Conservation (phyloP, 2,113 vertebrate species). For the Mus spicilegus region DNA sequence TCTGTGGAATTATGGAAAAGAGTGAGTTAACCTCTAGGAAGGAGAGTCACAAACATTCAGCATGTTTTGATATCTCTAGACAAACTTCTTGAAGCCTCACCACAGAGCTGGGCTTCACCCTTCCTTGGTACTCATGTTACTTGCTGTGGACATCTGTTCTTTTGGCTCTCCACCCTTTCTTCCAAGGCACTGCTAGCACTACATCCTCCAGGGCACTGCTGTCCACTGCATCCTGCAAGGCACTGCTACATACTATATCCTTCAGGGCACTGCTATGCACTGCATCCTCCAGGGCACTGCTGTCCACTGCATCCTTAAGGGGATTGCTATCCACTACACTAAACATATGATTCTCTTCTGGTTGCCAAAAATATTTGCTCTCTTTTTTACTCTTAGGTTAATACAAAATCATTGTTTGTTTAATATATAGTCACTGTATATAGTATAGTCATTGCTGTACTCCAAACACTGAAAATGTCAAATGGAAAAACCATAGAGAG, state of each 20-base stretch:
- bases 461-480: neutral
- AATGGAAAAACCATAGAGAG: neutral
- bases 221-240: neutral
- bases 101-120: neutral
- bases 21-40: neutral
- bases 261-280: neutral
- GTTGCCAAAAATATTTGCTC: neutral
- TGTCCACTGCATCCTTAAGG: neutral
- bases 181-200: neutral
- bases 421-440: neutral
- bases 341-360: neutral
- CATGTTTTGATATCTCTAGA: neutral
- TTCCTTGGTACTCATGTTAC: neutral
- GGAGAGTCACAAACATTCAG: neutral
- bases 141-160: neutral
- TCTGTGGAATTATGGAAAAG: constrained; percentile 22
- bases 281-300: neutral
- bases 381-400: neutral
- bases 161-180: neutral
- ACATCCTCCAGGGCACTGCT: neutral
- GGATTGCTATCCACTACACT: neutral
- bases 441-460: constrained; percentile 4
- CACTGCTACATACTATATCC: neutral
- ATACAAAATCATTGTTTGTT: constrained; percentile 18
- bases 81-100: neutral